phyloP scores from a whole-genome alignment of 1,140 invertebrate species.

The Chionoecetes opilio region DNA sequence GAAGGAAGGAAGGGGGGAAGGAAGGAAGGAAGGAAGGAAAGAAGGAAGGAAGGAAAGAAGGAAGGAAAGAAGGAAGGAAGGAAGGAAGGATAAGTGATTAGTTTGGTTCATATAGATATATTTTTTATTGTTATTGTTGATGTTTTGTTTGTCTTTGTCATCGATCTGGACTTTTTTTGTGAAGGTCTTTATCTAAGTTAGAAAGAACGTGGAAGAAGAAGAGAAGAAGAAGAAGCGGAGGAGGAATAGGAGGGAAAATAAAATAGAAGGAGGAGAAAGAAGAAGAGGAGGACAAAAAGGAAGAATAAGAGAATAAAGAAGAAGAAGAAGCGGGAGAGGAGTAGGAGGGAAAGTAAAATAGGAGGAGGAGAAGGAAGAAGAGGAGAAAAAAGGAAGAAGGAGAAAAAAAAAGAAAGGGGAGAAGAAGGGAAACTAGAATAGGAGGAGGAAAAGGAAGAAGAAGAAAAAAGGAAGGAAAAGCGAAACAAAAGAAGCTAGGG shows the following conservation, averaged over 20 bases:
- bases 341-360: neutral
- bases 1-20: neutral
- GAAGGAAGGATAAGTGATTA: neutral
- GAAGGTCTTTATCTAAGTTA: too few relatives aligned
- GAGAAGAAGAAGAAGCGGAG: neutral
- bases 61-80: slow-evolving; percentile 4
- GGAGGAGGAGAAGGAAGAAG: slow-evolving; percentile 7
- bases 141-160: too few relatives aligned
- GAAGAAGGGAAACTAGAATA: neutral
- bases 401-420: neutral
- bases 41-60: neutral
- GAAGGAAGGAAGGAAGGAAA: neutral
- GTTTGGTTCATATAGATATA: too few relatives aligned
- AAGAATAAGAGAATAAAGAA: neutral
- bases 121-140: too few relatives aligned
- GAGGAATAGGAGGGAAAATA: neutral
- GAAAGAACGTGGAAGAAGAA: neutral
- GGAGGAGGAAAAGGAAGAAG: neutral
- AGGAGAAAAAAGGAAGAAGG: slow-evolving; percentile 3
- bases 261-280: neutral
- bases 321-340: neutral
- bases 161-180: too few relatives aligned
- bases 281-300: neutral
- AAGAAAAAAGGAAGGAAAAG: slow-evolving; percentile 2
- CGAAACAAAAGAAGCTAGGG: neutral